Evolutionary conservation across 2,113 vertebrate genomes (phyloP).

Genomic region (Rousettus leschenaultii): DNA sequence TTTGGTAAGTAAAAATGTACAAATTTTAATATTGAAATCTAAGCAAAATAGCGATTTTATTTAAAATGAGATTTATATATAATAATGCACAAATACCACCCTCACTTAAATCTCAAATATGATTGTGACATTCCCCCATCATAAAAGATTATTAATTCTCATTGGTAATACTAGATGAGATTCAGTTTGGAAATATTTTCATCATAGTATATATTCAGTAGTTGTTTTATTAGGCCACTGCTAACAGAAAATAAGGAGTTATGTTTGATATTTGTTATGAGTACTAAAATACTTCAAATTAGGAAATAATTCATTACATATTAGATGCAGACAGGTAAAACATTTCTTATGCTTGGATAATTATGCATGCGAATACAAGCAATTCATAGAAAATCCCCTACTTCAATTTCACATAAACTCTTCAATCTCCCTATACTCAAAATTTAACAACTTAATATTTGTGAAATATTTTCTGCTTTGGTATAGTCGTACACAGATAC

Average conservation of each 20-base stretch:
- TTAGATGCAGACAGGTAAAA: not conserved
- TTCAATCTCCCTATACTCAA: not conserved
- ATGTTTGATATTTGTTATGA: not conserved
- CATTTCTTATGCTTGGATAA: not conserved
- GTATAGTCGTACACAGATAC: not conserved
- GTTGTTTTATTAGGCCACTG: not conserved
- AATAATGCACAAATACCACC: not conserved
- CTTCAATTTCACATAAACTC: not conserved
- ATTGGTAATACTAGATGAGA: not conserved
- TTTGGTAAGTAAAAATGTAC: not conserved
- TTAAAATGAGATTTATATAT: not conserved
- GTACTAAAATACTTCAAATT: not conserved
- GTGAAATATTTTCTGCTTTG: not conserved
- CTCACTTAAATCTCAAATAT: not conserved
- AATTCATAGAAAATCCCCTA: not conserved
- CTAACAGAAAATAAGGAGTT: not conserved
- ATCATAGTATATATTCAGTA: not conserved
- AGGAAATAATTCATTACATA: not conserved
- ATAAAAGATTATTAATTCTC: not conserved
- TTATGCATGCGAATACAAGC: not conserved
- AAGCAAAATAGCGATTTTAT: not conserved
- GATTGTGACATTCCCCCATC: not conserved
- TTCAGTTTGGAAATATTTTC: not conserved
- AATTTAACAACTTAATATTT: not conserved
- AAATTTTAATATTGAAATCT: not conserved